A percentile compares a stretch with the other conserved stretches of the same genome.
Conservation (phyloP, 30 jellyfish, hydroid and myxozoan species). For the Turritopsis dohrnii region DNA sequence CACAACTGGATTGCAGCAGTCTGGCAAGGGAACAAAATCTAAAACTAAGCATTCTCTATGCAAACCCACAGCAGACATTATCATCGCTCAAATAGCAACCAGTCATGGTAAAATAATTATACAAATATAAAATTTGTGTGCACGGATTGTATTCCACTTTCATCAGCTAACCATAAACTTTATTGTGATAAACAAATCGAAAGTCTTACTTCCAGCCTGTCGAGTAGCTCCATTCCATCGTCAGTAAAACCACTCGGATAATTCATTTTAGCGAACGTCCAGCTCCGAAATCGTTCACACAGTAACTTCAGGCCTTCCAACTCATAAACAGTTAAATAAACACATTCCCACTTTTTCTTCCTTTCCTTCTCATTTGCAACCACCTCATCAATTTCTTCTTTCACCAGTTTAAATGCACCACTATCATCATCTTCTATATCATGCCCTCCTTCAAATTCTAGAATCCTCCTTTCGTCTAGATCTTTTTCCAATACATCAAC, state of each 20-base stretch:
- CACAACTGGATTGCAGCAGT: too few relatives aligned
- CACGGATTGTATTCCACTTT: too few relatives aligned
- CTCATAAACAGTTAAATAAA: constrained; percentile 59
- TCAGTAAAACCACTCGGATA: constrained; percentile 63
- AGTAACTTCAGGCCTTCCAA: constrained; percentile 53
- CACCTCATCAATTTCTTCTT: constrained; percentile 23
- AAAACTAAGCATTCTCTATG: too few relatives aligned
- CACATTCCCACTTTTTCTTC: constrained; percentile 56
- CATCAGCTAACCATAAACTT: too few relatives aligned
- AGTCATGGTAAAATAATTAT: too few relatives aligned
- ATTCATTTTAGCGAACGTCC: constrained; percentile 63
- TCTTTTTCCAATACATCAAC: constrained; percentile 77
- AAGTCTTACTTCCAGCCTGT: constrained; percentile 60
- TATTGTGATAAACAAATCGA: not conserved
- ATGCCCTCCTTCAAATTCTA: constrained; percentile 34
- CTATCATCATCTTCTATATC: constrained; percentile 22
- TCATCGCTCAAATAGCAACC: too few relatives aligned
- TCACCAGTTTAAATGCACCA: constrained; percentile 21
- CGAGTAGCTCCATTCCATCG: constrained; percentile 58
- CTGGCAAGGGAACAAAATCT: too few relatives aligned
- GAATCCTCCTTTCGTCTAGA: constrained; percentile 38
- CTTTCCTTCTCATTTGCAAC: constrained; percentile 32
- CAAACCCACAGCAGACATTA: too few relatives aligned
- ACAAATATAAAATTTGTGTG: too few relatives aligned
- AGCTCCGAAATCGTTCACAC: constrained; percentile 65